These are phyloP conservation scores for Brachyrhaphis roseni DNA, from an alignment of 2,797 vertebrate species.

Conservation along the genomic window DNA sequence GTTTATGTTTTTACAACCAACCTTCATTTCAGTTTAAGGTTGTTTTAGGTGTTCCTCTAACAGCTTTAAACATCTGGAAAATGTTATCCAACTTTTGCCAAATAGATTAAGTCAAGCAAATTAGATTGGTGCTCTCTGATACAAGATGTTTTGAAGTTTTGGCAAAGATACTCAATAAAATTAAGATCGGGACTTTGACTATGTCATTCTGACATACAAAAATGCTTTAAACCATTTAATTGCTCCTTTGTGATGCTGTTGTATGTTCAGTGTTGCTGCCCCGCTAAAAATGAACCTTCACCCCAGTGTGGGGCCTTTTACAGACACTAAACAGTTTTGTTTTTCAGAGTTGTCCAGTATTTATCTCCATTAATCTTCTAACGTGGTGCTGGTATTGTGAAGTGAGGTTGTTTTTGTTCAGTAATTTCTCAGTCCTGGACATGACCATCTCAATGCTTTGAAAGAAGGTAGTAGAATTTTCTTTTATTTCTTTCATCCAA, in stretches of 20 bases:
- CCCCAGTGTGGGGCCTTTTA: not conserved
- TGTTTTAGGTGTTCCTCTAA: not conserved
- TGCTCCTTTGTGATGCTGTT: too few species aligned
- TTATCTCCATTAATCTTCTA: not conserved
- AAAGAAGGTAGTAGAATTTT: not conserved
- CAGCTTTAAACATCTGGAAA: not conserved
- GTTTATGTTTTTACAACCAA: too few species aligned
- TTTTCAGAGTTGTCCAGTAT: not conserved
- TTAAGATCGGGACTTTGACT: not conserved
- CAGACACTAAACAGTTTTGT: not conserved
- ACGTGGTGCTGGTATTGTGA: not conserved
- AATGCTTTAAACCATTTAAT: too few species aligned
- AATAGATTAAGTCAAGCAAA: not conserved
- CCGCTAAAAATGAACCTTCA: too few species aligned
- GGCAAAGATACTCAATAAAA: not conserved
- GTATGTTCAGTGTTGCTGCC: too few species aligned
- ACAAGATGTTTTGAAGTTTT: not conserved
- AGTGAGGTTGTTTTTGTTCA: not conserved
- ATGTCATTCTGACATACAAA: not conserved
- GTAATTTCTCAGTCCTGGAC: not conserved
- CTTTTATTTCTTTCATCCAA: not conserved
- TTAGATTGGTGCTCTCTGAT: not conserved
- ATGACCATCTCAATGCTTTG: not conserved
- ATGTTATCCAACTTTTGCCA: not conserved
- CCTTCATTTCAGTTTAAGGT: not conserved